Percentiles rank a stretch among this genome's conserved stretches.
Evolutionary conservation across 1,140 invertebrate genomes (phyloP).

Genomic region (Scaptomyza pallida): DNA sequence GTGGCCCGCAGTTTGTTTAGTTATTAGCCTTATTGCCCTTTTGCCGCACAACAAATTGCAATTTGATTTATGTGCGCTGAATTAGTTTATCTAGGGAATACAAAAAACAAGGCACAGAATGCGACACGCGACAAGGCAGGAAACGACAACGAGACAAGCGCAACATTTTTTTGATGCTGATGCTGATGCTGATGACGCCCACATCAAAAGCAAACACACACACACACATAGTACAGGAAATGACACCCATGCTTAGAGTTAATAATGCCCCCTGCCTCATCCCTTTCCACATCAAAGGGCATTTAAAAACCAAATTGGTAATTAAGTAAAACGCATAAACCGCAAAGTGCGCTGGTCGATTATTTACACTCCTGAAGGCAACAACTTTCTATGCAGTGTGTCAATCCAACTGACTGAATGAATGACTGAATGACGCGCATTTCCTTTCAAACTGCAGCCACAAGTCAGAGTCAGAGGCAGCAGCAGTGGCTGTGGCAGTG

Average conservation of each 20-base stretch:
- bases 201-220: slow-evolving; percentile 71
- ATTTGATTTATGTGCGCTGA: slow-evolving; percentile 75
- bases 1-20: slow-evolving; percentile 80
- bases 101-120: not conserved
- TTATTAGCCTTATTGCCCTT: slow-evolving; percentile 81
- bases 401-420: slow-evolving; percentile 43
- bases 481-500: too few relatives aligned
- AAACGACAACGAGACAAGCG: slow-evolving; percentile 47
- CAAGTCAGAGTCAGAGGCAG: not conserved
- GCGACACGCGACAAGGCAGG: slow-evolving; percentile 38
- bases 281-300: slow-evolving; percentile 73
- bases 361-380: slow-evolving; percentile 65
- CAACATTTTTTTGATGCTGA: too few relatives aligned
- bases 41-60: slow-evolving; percentile 79
- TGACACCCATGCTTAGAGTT: slow-evolving; percentile 41
- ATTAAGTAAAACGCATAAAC: slow-evolving; percentile 82
- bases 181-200: slow-evolving; percentile 49
- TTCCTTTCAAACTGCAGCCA: slow-evolving; percentile 52
- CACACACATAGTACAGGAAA: slow-evolving; percentile 43
- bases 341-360: slow-evolving; percentile 64
- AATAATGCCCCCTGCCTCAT: not conserved
- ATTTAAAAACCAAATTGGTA: slow-evolving; percentile 79
- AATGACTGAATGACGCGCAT: slow-evolving; percentile 20
- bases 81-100: slow-evolving; percentile 66
- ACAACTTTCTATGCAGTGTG: slow-evolving; percentile 41